Evolutionary conservation across 2,113 vertebrate genomes (phyloP).

Genomic region (Alligator mississippiensis): DNA sequence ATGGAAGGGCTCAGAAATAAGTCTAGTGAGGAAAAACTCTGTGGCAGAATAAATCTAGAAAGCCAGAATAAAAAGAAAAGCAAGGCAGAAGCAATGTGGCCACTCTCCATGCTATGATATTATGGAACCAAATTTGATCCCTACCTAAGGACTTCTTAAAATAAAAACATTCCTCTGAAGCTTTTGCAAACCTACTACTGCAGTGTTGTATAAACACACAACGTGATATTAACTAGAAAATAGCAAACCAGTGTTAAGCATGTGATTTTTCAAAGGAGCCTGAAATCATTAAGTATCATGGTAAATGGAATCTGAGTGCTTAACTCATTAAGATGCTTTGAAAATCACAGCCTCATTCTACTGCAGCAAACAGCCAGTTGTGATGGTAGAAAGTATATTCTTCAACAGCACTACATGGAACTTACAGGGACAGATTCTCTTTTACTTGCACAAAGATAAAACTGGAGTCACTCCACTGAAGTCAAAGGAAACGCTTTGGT

Average conservation of each 20-base stretch:
- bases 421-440: neutral
- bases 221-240: slow-evolving; percentile 38
- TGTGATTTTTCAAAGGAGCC: neutral
- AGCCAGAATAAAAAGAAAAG: neutral
- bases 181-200: neutral
- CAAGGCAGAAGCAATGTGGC: neutral
- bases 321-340: fast-evolving
- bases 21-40: neutral
- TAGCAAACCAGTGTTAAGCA: neutral
- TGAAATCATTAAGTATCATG: neutral
- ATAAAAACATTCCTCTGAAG: neutral
- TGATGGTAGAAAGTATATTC: fast-evolving
- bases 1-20: neutral
- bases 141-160: neutral
- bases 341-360: neutral
- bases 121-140: neutral
- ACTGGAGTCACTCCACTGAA: fast-evolving
- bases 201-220: slow-evolving; percentile 17
- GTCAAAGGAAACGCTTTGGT: fast-evolving
- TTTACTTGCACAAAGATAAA: fast-evolving
- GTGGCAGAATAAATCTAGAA: neutral
- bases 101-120: neutral
- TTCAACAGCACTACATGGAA: neutral
- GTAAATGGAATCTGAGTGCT: neutral
- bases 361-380: neutral